Evolutionary conservation across 1,140 invertebrate species (phyloP).

Genomic region (Tribolium castaneum): DNA sequence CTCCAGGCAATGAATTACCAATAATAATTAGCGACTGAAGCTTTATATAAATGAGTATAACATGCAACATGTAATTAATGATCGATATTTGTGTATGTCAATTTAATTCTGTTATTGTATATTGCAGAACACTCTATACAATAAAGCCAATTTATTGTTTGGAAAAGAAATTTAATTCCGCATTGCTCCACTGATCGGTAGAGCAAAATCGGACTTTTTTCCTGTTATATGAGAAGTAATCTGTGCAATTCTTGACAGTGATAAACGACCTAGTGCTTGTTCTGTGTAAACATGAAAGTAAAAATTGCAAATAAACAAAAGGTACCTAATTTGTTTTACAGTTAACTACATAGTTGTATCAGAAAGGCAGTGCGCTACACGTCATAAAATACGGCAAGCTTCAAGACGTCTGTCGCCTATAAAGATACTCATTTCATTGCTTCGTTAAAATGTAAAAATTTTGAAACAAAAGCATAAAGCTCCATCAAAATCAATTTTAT

Average conservation of each 20-base stretch:
- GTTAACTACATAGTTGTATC: slow-evolving; percentile 17
- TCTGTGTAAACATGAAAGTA: slow-evolving; percentile 9
- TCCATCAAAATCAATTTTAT: not conserved
- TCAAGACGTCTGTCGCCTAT: slow-evolving; percentile 12
- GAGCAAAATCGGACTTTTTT: not conserved
- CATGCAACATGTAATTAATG: no score
- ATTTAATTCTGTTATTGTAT: no score
- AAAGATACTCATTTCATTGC: slow-evolving; percentile 17
- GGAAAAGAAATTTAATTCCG: not conserved
- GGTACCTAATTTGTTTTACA: slow-evolving; percentile 18
- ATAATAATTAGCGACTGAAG: not conserved
- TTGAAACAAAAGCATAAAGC: not conserved
- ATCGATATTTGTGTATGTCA: no score
- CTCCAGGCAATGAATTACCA: not conserved
- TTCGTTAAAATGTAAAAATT: not conserved
- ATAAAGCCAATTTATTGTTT: slow-evolving; percentile 1
- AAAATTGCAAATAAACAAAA: not conserved
- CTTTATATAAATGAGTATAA: no score
- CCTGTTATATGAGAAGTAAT: slow-evolving; percentile 13
- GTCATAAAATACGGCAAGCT: slow-evolving; percentile 9
- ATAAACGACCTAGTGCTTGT: slow-evolving; percentile 1
- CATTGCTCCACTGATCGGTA: slow-evolving; percentile 4
- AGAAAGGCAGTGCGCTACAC: not conserved
- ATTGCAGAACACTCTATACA: no score
- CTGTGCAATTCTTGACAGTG: slow-evolving; percentile 24